phyloP scores from a whole-genome alignment of 2,113 vertebrate genomes.

The Macquaria australasica region DNA sequence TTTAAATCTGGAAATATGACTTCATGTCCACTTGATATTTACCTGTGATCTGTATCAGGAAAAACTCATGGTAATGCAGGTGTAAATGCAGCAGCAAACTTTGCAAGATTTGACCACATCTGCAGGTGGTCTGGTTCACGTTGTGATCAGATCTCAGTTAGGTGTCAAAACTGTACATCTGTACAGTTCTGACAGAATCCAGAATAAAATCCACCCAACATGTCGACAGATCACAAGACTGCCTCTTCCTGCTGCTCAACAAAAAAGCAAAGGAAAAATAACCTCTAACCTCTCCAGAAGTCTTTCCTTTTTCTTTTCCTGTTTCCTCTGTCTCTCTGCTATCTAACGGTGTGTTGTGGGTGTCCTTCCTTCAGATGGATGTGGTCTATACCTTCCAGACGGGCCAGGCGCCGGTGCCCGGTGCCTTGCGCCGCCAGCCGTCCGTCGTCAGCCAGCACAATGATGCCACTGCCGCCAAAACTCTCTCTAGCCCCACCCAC shows the following conservation, averaged over 20 bases:
- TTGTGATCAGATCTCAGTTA: too few species aligned
- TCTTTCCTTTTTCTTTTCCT: conserved; percentile 22
- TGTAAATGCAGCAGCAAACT: background rate
- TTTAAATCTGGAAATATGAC: background rate
- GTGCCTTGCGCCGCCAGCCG: conserved; percentile 96
- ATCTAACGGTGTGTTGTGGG: conserved; percentile 83
- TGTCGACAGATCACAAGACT: background rate
- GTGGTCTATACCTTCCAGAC: conserved; percentile 99
- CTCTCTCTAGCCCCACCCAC: conserved; percentile 98
- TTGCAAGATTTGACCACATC: background rate
- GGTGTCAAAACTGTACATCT: background rate
- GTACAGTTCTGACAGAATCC: background rate
- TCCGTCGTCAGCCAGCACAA: conserved; percentile 98
- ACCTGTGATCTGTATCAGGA: background rate
- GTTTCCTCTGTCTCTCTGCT: conserved; percentile 49
- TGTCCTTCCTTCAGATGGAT: conserved; percentile 98
- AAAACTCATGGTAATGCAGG: background rate
- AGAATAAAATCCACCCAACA: background rate
- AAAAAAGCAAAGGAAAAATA: too few species aligned
- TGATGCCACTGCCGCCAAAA: conserved; percentile 92
- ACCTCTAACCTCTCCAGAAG: conserved; percentile 23
- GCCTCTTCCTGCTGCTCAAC: too few species aligned
- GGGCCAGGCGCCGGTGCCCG: conserved; percentile 92
- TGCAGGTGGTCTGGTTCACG: background rate
- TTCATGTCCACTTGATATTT: background rate